Conservation (phyloP, 2,888 invertebrate genomes). For the Leptura quadrifasciata region DNA sequence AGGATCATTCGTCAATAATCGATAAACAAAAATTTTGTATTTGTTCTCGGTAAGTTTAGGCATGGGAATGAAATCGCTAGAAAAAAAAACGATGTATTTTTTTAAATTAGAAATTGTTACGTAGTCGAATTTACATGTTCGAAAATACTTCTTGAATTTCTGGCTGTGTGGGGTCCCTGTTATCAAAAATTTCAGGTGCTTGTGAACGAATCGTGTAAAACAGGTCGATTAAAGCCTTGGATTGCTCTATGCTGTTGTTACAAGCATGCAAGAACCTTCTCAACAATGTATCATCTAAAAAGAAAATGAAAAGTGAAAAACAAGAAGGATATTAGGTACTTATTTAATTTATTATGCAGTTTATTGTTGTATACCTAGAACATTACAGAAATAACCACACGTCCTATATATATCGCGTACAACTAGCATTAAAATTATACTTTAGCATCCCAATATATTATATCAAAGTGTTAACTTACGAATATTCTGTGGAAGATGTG, state of each 20-base stretch:
- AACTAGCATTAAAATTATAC: no score
- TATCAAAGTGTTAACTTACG: constrained; percentile 77
- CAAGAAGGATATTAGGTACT: no score
- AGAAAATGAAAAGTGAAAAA: neutral
- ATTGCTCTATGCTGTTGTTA: constrained; percentile 76
- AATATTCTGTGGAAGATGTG: constrained; percentile 81
- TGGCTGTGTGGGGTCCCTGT: constrained; percentile 77
- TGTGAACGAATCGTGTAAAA: constrained; percentile 78
- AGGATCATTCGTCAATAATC: constrained; percentile 78
- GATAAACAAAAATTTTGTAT: constrained; percentile 81
- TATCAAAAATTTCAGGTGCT: constrained; percentile 78
- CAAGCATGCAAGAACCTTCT: constrained; percentile 77
- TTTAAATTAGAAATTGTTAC: neutral
- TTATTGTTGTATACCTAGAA: no score
- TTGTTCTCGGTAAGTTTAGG: constrained; percentile 81
- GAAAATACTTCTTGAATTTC: constrained; percentile 76
- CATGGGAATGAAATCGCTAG: constrained; percentile 81
- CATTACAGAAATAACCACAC: no score
- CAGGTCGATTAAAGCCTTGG: constrained; percentile 74
- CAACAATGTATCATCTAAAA: constrained; percentile 76
- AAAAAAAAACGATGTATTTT: constrained; percentile 27
- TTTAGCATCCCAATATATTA: no score
- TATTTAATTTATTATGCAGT: no score
- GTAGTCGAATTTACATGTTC: constrained; percentile 75
- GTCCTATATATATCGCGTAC: no score